Evolutionary conservation across 2,113 vertebrate genomes (phyloP), one percentile per base, ranked within the genome.

Genomic region (Sylvia atricapilla): DNA sequence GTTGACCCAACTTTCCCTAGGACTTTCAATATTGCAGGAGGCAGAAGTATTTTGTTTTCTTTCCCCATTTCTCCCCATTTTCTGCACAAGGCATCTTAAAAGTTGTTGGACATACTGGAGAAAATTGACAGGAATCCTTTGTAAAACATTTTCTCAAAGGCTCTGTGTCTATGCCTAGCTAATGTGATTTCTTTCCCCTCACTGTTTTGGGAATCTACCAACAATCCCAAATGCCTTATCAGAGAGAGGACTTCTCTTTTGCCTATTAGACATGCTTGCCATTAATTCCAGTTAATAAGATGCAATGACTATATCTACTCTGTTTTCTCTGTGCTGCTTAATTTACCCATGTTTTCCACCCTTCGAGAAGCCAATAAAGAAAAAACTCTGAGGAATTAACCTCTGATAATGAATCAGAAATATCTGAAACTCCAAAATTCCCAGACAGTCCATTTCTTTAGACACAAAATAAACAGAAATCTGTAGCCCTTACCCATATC

Each of bases 401-500:
- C 35, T 46, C n/a, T 11, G 47, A 28, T 9, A 43, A 44, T n/a
- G 11, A 73, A 47, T 43, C 9, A 25, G 43, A 28, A 7, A 39
- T 15, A 4, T 19, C 33, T 30, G 15, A 21, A 52, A 19, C 35
- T 47, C 55, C 20, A n/a, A 20, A 35, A 52, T 18, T 47, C 47
- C 33, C 22, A 41, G 41, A 3, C 4, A 39, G 11, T 39, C 2
- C 0, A 41, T 17, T 20, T 27, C 35, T 59, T 55, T 7, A 69
- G 28, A 37, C 35, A 56, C 18, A 46, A 41, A 84, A 46, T 0
- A 41, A 9, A 22, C 2, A 37, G 11, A 89, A 79, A 18, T 12
- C 10, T 39, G 6, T 3, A 41, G 16, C 15, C 31, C 98, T 98
- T 97, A 98, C 98, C 97, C 6, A 92, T 0, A 67, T 95, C 94